Evolutionary conservation across 2,888 invertebrate species (phyloP), one percentile per base, ranked within the genome.

Genomic region (Caenorhabditis sp.): DNA sequence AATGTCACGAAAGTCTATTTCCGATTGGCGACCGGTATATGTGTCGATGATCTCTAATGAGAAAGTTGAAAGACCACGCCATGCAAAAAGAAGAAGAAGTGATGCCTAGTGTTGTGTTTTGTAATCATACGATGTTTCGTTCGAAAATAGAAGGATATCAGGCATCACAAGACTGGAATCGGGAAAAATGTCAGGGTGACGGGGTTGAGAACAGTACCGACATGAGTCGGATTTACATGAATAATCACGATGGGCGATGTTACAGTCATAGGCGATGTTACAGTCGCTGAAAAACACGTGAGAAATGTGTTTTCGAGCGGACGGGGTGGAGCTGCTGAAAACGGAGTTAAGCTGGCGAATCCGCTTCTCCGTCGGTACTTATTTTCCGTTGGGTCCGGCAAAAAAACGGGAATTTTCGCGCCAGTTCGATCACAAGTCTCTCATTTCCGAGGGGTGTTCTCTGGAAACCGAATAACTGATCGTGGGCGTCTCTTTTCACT

Each of bases 51-150:
- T 53, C 59, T 70, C 52, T 45, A 45, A 22, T 50, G 32, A 59
- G 32, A 53, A 53, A 70, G 70, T 70, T 70, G 70, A 70, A 52
- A 70, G 70, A 70, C 70, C 70, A 59, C 43, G 9, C 3, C 20
- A 35, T 13, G 41, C 35, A 52, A 20, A 5, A 17, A 27, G 22
- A 43, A 13, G 20, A 37, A 48, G 58, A 45, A 68, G 22, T n/a
- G n/a, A n/a, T n/a, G n/a, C n/a, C n/a, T n/a, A n/a, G 4, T 48
- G 17, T 22, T 59, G 15, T 59, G 43, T 35, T 70, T 53, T 50
- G 37, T 39, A 26, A 46, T 65, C 55, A 43, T 35, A 15, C 22
- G 24, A 45, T 26, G 26, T 22, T 8, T 22, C 35, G 13, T 17
- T 41, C 9, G 5, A 62, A 61, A 58, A 58, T 39, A 50, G 41